Evolutionary conservation across 2,888 invertebrate genomes (phyloP).

Genomic region (Chymomyza fuscimana): DNA sequence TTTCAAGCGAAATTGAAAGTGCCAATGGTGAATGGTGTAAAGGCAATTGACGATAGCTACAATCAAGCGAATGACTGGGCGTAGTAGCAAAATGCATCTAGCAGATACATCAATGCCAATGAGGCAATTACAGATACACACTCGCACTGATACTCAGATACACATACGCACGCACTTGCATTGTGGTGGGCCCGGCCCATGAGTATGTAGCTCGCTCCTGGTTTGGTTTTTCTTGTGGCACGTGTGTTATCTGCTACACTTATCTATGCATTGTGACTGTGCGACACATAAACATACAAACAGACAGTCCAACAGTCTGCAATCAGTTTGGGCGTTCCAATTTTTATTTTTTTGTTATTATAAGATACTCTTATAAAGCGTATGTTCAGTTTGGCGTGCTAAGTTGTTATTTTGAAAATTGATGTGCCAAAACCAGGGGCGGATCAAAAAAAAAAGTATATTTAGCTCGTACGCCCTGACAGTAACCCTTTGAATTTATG

Average conservation of each 20-base stretch:
- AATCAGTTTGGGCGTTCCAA: not conserved
- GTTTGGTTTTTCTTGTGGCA: not conserved
- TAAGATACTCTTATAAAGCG: too few species aligned
- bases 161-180: too few species aligned
- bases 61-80: not conserved
- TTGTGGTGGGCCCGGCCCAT: not conserved
- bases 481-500: too few species aligned
- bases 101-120: conserved; percentile 52
- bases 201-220: not conserved
- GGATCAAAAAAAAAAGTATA: too few species aligned
- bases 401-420: too few species aligned
- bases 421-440: too few species aligned
- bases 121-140: not conserved
- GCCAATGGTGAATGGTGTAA: conserved; percentile 33
- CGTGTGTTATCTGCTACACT: conserved; percentile 8
- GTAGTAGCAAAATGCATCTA: not conserved
- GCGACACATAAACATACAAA: not conserved
- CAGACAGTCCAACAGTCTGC: not conserved
- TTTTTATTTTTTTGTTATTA: not conserved
- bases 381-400: too few species aligned
- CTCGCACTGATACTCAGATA: not conserved
- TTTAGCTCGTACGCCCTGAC: too few species aligned
- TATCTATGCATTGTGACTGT: not conserved
- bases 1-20: conserved; percentile 56
- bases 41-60: not conserved